Evolutionary conservation across 2,888 invertebrate genomes (phyloP).

Genomic region (Melitaea athalia): DNA sequence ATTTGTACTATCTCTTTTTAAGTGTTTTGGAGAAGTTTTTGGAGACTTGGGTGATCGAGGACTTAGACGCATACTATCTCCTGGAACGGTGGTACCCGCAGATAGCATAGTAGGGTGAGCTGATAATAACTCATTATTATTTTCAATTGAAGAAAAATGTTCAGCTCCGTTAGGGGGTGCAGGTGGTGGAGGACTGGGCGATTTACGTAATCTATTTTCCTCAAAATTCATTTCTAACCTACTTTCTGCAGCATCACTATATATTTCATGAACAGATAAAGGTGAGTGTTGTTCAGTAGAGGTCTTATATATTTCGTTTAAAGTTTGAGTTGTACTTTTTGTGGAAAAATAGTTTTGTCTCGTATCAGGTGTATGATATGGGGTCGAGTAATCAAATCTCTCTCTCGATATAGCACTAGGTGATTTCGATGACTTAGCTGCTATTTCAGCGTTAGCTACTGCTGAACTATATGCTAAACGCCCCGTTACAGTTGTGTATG

Average conservation of each 20-base stretch:
- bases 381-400: conserved; percentile 81
- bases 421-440: conserved; percentile 77
- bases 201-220: conserved; percentile 74
- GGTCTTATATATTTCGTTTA: conserved; percentile 79
- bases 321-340: conserved; percentile 64
- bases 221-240: conserved; percentile 75
- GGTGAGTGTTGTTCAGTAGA: conserved; percentile 83
- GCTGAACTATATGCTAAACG: conserved; percentile 86
- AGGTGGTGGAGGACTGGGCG: conserved; percentile 91
- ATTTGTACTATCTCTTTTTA: conserved; percentile 82
- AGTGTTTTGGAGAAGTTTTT: conserved; percentile 86
- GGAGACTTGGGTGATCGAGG: conserved; percentile 89
- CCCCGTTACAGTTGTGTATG: conserved; percentile 85
- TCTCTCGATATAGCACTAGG: conserved; percentile 81
- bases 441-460: conserved; percentile 84
- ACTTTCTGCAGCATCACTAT: conserved; percentile 80
- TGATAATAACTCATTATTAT: conserved; percentile 58
- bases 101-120: conserved; percentile 63
- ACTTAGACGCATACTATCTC: conserved; percentile 82
- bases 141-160: conserved; percentile 72
- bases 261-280: conserved; percentile 84
- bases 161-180: conserved; percentile 87
- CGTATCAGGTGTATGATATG: conserved; percentile 73
- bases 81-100: conserved; percentile 55
- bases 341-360: conserved; percentile 67